These are phyloP conservation scores for Natrix natrix DNA, from an alignment of 2,797 vertebrate species.

Conservation along the genomic window DNA sequence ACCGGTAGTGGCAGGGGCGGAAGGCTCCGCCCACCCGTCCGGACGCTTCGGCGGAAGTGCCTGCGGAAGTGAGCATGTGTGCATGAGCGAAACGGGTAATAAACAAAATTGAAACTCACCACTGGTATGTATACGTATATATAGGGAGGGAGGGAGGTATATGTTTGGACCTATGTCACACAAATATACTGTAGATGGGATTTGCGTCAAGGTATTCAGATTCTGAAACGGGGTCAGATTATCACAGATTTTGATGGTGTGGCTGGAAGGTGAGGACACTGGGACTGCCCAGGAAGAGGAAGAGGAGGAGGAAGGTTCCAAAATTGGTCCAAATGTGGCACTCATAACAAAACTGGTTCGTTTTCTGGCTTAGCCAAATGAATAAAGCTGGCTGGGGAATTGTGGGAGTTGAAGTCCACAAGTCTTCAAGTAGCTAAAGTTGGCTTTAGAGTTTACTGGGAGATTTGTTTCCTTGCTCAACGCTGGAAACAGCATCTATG, in stretches of 20 bases:
- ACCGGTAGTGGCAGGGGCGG: too few relatives aligned
- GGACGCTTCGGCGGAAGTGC: too few relatives aligned
- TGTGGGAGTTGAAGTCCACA: too few relatives aligned
- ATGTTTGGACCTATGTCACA: background rate
- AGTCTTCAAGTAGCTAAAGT: too few relatives aligned
- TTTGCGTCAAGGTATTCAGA: background rate
- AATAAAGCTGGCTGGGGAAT: background rate
- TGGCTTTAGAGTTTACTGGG: background rate
- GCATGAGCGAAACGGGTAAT: too few relatives aligned
- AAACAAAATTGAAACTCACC: too few relatives aligned
- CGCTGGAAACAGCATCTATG: background rate
- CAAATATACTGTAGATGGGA: background rate
- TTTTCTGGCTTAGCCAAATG: slow-evolving; percentile 3
- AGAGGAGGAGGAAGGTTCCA: background rate
- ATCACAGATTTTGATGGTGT: background rate
- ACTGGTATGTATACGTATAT: background rate
- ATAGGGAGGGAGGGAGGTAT: background rate
- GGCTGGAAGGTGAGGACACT: background rate
- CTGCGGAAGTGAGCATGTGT: too few relatives aligned
- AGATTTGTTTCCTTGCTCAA: background rate
- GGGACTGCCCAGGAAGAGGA: background rate
- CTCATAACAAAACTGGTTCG: slow-evolving; percentile 1
- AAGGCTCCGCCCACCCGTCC: too few relatives aligned
- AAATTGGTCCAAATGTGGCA: background rate
- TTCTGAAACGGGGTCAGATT: background rate